Evolutionary conservation across 2,888 invertebrate species (phyloP).

Genomic region (Unio pictorum): DNA sequence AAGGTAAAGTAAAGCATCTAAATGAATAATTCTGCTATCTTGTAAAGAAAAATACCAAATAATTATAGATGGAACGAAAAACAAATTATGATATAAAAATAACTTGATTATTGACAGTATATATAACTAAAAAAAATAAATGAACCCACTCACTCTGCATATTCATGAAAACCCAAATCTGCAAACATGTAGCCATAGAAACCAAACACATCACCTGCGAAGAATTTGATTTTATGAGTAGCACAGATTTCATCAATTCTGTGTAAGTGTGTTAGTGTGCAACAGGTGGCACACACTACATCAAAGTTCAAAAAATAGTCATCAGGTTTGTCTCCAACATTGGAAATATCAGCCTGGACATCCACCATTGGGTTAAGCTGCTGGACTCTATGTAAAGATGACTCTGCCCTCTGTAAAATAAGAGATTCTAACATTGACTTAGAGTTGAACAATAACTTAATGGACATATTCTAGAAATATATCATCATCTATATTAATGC

Average conservation of each 20-base stretch:
- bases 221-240: slow-evolving; percentile 84
- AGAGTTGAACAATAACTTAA: background rate
- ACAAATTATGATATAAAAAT: too few species aligned
- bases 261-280: slow-evolving; percentile 80
- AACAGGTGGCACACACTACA: slow-evolving; percentile 86
- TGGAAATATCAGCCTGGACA: slow-evolving; percentile 76
- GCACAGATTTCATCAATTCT: slow-evolving; percentile 79
- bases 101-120: too few species aligned
- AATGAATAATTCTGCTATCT: too few species aligned
- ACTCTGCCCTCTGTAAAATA: slow-evolving; percentile 83
- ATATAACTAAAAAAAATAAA: too few species aligned
- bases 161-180: slow-evolving; percentile 88
- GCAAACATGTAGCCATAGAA: slow-evolving; percentile 92
- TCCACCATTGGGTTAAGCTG: slow-evolving; percentile 95
- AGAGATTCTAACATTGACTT: background rate
- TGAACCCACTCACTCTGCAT: slow-evolving; percentile 79
- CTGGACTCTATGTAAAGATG: slow-evolving; percentile 84
- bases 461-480: too few species aligned
- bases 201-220: slow-evolving; percentile 93
- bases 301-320: slow-evolving; percentile 83
- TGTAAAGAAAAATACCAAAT: too few species aligned
- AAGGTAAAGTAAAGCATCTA: too few species aligned
- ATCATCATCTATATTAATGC: too few species aligned
- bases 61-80: too few species aligned
- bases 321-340: slow-evolving; percentile 80